Conservation (phyloP, 1,140 invertebrate species). For the Drosophila sp. region DNA sequence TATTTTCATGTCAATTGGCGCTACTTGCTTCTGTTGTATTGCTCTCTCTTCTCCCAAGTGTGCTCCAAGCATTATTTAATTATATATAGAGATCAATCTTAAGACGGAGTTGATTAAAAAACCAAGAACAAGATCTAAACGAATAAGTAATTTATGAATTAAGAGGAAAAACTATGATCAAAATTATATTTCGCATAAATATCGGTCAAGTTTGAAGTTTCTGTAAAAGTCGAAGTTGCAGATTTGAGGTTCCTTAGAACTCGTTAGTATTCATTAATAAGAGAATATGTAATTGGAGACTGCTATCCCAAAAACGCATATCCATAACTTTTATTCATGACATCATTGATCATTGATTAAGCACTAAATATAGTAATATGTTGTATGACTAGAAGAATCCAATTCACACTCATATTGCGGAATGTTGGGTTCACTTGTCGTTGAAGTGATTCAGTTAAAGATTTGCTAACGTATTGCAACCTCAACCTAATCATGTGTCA, state of each 20-base stretch:
- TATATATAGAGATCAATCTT: not conserved
- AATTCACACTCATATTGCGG: not conserved
- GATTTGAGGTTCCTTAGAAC: too few species aligned
- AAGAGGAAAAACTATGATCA: too few species aligned
- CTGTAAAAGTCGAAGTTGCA: too few species aligned
- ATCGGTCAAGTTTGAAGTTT: too few species aligned
- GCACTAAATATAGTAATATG: not conserved
- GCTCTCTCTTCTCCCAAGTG: constrained; percentile 4
- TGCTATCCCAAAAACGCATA: too few species aligned
- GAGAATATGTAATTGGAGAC: too few species aligned
- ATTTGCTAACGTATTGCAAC: constrained; percentile 17
- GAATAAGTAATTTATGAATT: too few species aligned
- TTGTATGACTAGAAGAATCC: not conserved
- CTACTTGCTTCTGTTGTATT: constrained; percentile 14
- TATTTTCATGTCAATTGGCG: constrained; percentile 36
- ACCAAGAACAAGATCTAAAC: too few species aligned
- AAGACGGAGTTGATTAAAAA: not conserved
- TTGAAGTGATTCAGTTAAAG: constrained; percentile 14
- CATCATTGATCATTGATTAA: too few species aligned
- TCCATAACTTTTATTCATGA: too few species aligned
- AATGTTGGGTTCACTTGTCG: constrained; percentile 8
- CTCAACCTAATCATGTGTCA: constrained; percentile 40
- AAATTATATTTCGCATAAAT: too few species aligned
- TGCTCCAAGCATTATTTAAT: constrained; percentile 5
- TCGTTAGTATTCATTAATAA: too few species aligned